Evolutionary conservation across 2,888 invertebrate genomes (phyloP), one percentile per base, ranked within the genome.

Genomic region (Nymphalis urticae): DNA sequence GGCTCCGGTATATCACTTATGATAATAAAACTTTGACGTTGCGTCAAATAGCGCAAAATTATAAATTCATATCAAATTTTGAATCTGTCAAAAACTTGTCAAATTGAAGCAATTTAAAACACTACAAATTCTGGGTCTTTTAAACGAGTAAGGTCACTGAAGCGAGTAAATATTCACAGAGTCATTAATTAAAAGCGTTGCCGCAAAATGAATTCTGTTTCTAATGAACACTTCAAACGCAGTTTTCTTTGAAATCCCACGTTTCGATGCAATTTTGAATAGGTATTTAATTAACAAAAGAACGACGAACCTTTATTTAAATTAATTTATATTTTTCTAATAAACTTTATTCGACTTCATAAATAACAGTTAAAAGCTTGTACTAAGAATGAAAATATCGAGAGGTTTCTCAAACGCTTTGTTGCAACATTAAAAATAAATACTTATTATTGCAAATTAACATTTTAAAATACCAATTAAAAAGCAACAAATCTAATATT

Each of bases 141-240:
- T 17, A 42, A 27, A 51, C 32, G 48, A 19, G 19, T n/a, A 16
- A 48, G 36, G 27, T 54, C 24, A 51, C 42, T 53, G 70, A 60
- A 66, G 60, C 60, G 60, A 24, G 51, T 51, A 24, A 50, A 54
- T 63, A 66, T 66, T 65, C 36, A 66, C 36, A 53, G 69, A 69
- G 62, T 63, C 59, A 53, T 48, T 69, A 59, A 69, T 69, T 69
- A 66, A 62, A 66, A 62, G 36, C 66, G 36, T 66, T 66, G 48
- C 56, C 56, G 66, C 48, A 66, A 66, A 62, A 54, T 62, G 56
- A 62, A 67, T 56, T 36, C 62, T 61, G 56, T 62, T 67, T 66
- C 62, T 62, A 67, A 67, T 62, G 66, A 62, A 67, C 32, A 24
- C 50, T 51, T 66, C 47, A 27, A 54, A 66, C 54, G 36, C 32